These are phyloP conservation scores for Drosophila lacteicornis DNA, from an alignment of 1,140 invertebrate species.

Conservation along the genomic window DNA sequence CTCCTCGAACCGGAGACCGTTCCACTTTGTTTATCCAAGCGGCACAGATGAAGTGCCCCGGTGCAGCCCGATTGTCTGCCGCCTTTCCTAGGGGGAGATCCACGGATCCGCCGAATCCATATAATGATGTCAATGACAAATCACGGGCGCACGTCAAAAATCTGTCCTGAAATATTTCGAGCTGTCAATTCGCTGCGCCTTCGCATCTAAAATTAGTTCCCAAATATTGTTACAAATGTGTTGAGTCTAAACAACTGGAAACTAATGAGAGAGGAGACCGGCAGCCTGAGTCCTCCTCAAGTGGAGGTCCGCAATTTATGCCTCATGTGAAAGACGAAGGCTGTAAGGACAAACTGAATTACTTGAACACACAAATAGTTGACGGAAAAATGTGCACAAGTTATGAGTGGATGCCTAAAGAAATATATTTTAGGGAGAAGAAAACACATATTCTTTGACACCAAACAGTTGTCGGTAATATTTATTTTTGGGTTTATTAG, in stretches of 20 bases:
- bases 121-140: constrained; percentile 85
- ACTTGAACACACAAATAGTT: constrained; percentile 61
- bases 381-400: constrained; percentile 9
- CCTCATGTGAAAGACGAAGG: constrained; percentile 64
- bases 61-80: constrained; percentile 73
- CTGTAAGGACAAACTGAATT: constrained; percentile 41
- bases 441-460: constrained; percentile 2
- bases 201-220: constrained; percentile 82
- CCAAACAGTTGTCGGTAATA: constrained; percentile 16
- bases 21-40: constrained; percentile 76
- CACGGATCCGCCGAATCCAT: constrained; percentile 8
- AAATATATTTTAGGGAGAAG: neutral
- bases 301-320: constrained; percentile 68
- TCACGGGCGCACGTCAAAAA: constrained; percentile 84
- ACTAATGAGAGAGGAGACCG: constrained; percentile 24
- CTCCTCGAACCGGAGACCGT: neutral
- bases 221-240: constrained; percentile 85
- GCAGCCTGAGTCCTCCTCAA: constrained; percentile 43
- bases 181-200: constrained; percentile 72
- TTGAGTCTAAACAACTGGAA: constrained; percentile 82
- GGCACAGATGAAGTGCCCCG: constrained; percentile 78
- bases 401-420: constrained; percentile 22
- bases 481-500: neutral
- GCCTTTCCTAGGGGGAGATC: constrained; percentile 35
- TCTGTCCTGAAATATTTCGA: constrained; percentile 82